Base-by-base conservation (phyloP, 2,113 vertebrate species). In the Neopipo cinnamomea region DNA sequence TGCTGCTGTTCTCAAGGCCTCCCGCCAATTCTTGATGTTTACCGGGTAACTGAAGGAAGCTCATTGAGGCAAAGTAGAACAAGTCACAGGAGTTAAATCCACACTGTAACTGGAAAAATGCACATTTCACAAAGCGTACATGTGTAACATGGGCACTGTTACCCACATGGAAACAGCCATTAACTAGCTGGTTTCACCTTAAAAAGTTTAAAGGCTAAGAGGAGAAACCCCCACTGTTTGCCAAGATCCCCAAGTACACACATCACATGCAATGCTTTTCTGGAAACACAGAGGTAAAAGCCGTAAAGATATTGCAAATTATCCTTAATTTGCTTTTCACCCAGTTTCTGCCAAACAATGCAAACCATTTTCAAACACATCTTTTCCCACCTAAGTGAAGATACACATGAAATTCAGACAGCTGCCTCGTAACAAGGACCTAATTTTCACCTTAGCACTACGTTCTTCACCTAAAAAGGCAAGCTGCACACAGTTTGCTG, bases 181-280 rank as follows among this genome's bases (percentile, higher is more conserved):
- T 59, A 88, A 52, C 24, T 49, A 67, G 21, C 35, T 61, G 5
- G 50, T 91, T 88, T 91, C 72, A 79, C 67, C 35, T 66, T 50
- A 74, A 68, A 86, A 86, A 93, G 76, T 6, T 63, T 84, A 66
- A 95, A 86, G 85, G 77, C 67, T 74, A 63, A 42, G 16, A 83
- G 73, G 66, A 96, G 74, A 93, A 88, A 71, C 77, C 21, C 74
- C 83, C 70, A 49, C 44, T 28, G 37, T 80, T 89, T 75, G 83
- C 61, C 65, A 71, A 74, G 83, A 95, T 72, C 59, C 91, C 84
- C 47, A 61, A 65, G 66, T 6, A 68, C 24, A 72, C 10, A 35
- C 25, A 53, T 8, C 2, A 1, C 21, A 66, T 2, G 7, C 37
- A 58, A 14, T 23, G 21, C 21, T 62, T 5, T 46, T 23, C 71